Evolutionary conservation across 2,113 vertebrate genomes (phyloP).

Genomic region (Carassius carassius): DNA sequence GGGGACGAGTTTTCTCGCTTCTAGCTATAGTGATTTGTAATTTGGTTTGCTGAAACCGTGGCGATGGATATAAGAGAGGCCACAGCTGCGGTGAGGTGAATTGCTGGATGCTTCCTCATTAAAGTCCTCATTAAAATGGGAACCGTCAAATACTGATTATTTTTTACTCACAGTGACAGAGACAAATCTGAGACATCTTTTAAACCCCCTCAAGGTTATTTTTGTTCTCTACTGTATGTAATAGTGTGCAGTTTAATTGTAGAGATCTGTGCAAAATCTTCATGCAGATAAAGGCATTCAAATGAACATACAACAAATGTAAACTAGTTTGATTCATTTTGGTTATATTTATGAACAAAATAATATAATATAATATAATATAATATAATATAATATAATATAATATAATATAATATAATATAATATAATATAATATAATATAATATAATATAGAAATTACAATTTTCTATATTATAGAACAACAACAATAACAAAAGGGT

Average conservation of each 20-base stretch:
- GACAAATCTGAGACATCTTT: neutral
- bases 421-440: neutral
- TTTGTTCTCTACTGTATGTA: neutral
- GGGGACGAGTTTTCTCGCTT: neutral
- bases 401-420: neutral
- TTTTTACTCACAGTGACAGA: neutral
- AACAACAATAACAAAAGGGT: too few species aligned
- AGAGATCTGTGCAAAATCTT: neutral
- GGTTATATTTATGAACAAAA: neutral
- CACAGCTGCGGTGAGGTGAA: slow-evolving; percentile 14
- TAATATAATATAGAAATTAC: neutral
- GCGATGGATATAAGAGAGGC: neutral
- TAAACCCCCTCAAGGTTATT: neutral
- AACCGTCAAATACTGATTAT: neutral
- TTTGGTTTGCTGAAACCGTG: neutral
- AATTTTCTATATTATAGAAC: too few species aligned
- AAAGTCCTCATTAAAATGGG: neutral
- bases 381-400: too few species aligned
- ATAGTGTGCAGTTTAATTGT: neutral
- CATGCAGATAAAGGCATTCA: neutral
- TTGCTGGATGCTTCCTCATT: slow-evolving; percentile 20
- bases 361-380: neutral
- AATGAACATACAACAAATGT: neutral
- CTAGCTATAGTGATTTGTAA: neutral
- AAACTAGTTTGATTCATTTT: neutral